Percentiles rank a stretch among this genome's conserved stretches.
Evolutionary conservation across 2,888 invertebrate genomes (phyloP).

Genomic region (Myopa testacea): DNA sequence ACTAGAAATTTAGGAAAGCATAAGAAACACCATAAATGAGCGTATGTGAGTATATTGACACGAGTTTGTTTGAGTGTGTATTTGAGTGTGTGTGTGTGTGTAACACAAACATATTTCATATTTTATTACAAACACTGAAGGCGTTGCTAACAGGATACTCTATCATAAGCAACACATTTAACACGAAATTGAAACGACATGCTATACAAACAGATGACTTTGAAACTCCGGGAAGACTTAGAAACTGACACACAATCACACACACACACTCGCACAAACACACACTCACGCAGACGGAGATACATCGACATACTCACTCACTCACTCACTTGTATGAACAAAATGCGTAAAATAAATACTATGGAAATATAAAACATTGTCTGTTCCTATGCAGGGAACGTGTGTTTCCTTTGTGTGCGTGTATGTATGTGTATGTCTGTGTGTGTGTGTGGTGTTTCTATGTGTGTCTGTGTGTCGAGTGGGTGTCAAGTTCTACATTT

Average conservation of each 20-base stretch:
- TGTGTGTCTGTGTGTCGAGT: not conserved
- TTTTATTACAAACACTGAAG: not conserved
- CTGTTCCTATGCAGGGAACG: not conserved
- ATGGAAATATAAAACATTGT: too few species aligned
- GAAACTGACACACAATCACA: not conserved
- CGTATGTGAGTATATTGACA: not conserved
- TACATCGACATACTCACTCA: not conserved
- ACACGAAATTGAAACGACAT: not conserved
- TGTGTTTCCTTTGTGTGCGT: not conserved
- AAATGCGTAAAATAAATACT: too few species aligned
- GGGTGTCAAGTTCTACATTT: not conserved
- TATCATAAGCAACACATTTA: not conserved
- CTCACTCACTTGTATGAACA: too few species aligned
- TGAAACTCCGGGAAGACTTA: not conserved
- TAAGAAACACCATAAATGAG: not conserved
- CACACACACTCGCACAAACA: constrained; percentile 5
- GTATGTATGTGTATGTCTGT: not conserved
- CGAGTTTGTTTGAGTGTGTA: not conserved
- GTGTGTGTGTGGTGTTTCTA: not conserved
- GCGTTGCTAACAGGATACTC: not conserved
- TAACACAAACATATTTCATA: not conserved
- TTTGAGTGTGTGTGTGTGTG: not conserved
- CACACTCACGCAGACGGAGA: constrained; percentile 1
- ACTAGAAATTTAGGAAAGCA: not conserved
- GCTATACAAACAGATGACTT: not conserved